Percentiles rank a stretch among this genome's conserved stretches.
These are phyloP conservation scores for Lasaia peninsularis DNA, from an alignment of 1,140 invertebrate species.

Conservation along the genomic window DNA sequence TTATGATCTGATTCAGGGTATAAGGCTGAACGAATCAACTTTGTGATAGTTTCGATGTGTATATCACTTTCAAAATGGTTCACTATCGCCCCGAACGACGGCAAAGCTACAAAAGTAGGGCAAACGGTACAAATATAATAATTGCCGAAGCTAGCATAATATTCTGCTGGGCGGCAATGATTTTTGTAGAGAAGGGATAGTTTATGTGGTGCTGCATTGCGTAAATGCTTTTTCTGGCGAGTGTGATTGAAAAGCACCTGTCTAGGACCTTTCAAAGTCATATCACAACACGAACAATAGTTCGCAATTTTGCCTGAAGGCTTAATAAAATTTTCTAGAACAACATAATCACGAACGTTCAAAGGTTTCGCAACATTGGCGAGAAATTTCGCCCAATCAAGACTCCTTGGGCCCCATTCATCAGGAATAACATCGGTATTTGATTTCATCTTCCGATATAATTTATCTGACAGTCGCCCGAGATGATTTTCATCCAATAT, in stretches of 20 bases:
- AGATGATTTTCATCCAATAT: conserved; percentile 66
- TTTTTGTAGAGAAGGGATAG: conserved; percentile 56
- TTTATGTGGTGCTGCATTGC: conserved; percentile 61
- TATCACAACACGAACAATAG: conserved; percentile 63
- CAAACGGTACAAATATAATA: conserved; percentile 61
- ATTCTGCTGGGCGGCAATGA: conserved; percentile 57
- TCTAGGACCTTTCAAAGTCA: conserved; percentile 61
- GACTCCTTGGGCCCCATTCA: conserved; percentile 63
- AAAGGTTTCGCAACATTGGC: conserved; percentile 57
- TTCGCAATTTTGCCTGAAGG: conserved; percentile 62
- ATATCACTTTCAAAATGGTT: conserved; percentile 56
- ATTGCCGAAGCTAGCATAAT: conserved; percentile 65
- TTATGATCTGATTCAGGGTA: conserved; percentile 43
- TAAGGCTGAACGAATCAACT: conserved; percentile 47
- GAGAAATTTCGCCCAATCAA: conserved; percentile 64
- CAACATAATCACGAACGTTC: conserved; percentile 54
- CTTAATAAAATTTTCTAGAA: conserved; percentile 67
- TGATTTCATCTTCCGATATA: conserved; percentile 51
- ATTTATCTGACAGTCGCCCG: conserved; percentile 52
- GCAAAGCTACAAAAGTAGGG: conserved; percentile 46
- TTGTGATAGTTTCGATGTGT: conserved; percentile 55
- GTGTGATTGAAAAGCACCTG: conserved; percentile 70
- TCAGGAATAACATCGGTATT: conserved; percentile 50
- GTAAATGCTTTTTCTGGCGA: conserved; percentile 67
- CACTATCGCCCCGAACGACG: conserved; percentile 59